Base-by-base conservation (phyloP, 2,888 invertebrate genomes). In the Parasteatoda lunata region DNA sequence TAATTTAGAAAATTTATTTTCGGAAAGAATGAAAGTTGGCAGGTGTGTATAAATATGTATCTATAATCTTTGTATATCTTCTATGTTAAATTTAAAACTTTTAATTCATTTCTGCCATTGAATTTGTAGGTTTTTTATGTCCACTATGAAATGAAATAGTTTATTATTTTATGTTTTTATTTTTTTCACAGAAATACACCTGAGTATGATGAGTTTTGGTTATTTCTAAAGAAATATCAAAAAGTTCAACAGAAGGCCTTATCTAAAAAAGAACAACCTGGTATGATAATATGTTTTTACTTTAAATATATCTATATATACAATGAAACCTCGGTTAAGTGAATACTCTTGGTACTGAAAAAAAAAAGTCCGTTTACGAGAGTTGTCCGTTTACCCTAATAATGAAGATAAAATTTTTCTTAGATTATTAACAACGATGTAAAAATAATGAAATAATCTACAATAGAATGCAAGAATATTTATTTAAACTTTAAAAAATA, bases 121-220 rank as follows among this genome's bases (percentile, higher is more conserved):
- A 13, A 47, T 65, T 78, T 59, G 11, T 45, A 8, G 5, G 9
- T 13, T 6, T 45, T 47, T 30, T 64, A 30, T 30, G 30, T 30
- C 2, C 0, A 0, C 2, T 30, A 30, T 30, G 30, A 30, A 30
- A 30, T 30, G 30, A 30, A 30, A 30, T 30, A 30, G 30, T 30
- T 30, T 1, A 30, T 30, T 30, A 30, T 30, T 30, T 30, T 30
- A 30, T 30, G 30, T 49, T 54, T 48, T 3, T 13, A 11, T 5
- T 54, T 47, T 69, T 71, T n/a, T 68, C 84, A 49, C 64, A 89
- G 89, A 70, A 80, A 89, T 45, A 85, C 89, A 13, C 59, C 71
- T 65, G 84, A 89, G 48, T 88, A 89, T 84, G 89, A 89, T 84
- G 89, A 90, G 48, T 90, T 90, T 87, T 90, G 90, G 90, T 8